phyloP scores from a whole-genome alignment of 2,797 vertebrate genomes.

The Molossus alvarezi region DNA sequence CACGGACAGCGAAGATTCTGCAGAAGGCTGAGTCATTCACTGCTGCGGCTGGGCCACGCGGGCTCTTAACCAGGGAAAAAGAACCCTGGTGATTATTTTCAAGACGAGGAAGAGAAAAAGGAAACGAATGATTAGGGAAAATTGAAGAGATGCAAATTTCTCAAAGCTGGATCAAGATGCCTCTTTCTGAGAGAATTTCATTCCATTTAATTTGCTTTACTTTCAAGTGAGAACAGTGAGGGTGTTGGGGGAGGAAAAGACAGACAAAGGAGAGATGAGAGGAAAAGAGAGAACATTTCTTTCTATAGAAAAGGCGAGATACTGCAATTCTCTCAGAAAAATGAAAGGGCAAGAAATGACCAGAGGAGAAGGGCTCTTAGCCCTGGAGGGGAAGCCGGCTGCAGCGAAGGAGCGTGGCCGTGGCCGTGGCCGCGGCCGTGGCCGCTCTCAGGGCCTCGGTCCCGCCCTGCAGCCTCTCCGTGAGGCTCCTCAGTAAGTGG shows the following conservation, averaged over 20 bases:
- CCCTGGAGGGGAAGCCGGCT: neutral
- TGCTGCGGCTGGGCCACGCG: neutral
- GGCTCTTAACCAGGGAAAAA: neutral
- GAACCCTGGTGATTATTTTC: neutral
- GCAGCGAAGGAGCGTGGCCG: neutral
- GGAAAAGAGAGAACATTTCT: neutral
- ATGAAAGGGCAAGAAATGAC: neutral
- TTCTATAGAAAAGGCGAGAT: neutral
- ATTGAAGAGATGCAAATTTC: slow-evolving; percentile 69
- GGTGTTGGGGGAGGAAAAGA: neutral
- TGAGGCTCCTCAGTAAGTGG: neutral
- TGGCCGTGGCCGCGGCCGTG: neutral
- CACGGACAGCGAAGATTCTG: neutral
- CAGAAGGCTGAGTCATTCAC: neutral
- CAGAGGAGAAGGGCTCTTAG: neutral
- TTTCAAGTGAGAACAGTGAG: neutral
- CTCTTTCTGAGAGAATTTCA: neutral
- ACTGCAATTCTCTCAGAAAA: neutral
- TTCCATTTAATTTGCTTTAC: slow-evolving; percentile 34
- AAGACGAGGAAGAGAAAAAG: slow-evolving; percentile 31
- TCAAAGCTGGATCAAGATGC: slow-evolving; percentile 1
- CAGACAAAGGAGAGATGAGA: neutral
- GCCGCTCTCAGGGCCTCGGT: neutral
- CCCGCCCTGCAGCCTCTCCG: neutral
- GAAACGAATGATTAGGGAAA: slow-evolving; percentile 70